Conservation (phyloP, 2,113 vertebrate species). For the rat (Rattus norvegicus) region GRCr8 NC_086019.1:53191501-53192000, state of each 20-base stretch:
- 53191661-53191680: rapidly evolving
- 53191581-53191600: not conserved
- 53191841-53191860: too few relatives aligned
- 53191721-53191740: not conserved
- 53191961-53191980: not conserved
- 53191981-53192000: not conserved
- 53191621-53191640: not conserved
- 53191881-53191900: too few relatives aligned
- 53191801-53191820: not conserved
- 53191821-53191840: not conserved
- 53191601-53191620: not conserved
- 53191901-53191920: too few relatives aligned
- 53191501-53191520: not conserved
- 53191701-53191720: not conserved
- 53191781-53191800: not conserved
- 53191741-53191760: not conserved
- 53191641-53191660: not conserved
- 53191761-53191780: not conserved
- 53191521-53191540: not conserved
- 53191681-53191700: not conserved
- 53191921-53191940: not conserved
- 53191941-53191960: too few relatives aligned
- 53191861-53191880: not conserved
- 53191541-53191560: not conserved
- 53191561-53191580: too few relatives aligned